phyloP scores from a whole-genome alignment of 2,797 vertebrate genomes.

The Sebastolobus altivelis region DNA sequence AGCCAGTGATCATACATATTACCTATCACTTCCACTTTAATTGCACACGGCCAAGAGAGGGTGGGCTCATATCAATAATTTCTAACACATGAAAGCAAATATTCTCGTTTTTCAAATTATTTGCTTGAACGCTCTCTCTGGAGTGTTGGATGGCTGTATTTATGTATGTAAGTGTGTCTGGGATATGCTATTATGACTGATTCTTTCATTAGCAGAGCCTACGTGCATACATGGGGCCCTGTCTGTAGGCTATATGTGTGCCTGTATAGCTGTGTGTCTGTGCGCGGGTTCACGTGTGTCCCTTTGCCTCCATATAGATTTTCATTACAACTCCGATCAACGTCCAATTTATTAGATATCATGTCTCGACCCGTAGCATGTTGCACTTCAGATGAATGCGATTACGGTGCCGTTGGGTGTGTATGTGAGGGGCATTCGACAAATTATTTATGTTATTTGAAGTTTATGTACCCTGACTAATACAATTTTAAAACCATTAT shows the following conservation, averaged over 20 bases:
- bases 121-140: constrained; percentile 59
- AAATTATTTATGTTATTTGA: constrained; percentile 56
- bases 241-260: not conserved
- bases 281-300: not conserved
- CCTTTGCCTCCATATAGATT: constrained; percentile 44
- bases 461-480: constrained; percentile 56
- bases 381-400: constrained; percentile 52
- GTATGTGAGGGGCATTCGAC: constrained; percentile 12
- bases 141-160: constrained; percentile 50
- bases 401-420: constrained; percentile 27
- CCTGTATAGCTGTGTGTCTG: not conserved
- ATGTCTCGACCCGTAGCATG: constrained; percentile 44
- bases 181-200: constrained; percentile 58
- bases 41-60: constrained; percentile 57
- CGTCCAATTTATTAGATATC: constrained; percentile 69
- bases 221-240: not conserved
- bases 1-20: constrained; percentile 61
- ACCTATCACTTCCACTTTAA: constrained; percentile 73
- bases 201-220: constrained; percentile 61
- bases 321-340: constrained; percentile 63
- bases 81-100: constrained; percentile 73
- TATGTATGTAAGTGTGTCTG: constrained; percentile 40
- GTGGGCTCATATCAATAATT: constrained; percentile 68
- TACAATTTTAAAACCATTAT: constrained; percentile 39
- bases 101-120: constrained; percentile 76